Base-by-base conservation (phyloP, 2,113 vertebrate species). In the Campylomormyrus numenius region DNA sequence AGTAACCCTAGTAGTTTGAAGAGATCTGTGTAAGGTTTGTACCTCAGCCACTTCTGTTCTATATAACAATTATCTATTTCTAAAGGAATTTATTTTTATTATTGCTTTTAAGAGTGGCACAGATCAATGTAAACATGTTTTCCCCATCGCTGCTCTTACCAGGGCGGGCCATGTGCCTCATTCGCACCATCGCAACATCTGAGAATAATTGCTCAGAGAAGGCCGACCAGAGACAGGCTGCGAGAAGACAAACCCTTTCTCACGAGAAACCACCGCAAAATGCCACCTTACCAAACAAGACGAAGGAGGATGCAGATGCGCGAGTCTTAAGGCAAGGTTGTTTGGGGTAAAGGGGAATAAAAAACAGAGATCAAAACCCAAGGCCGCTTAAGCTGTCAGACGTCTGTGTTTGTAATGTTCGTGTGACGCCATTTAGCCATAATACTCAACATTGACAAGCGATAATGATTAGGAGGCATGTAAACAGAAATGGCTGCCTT, bases 161-260 rank as follows among this genome's bases (percentile, higher is more conserved):
- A 48, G 88, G 88, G 62, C 84, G 87, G 88, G 24, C 42, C 85
- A 48, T 35, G 2, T 3, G 39, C 84, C 52, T n/a, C 50, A 7
- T 27, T 70, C 17, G 3, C 80, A 80, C 8, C 80, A 39, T 31
- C 70, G 80, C 42, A 85, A 90, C 86, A 90, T 88, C 62, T 87
- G 87, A 91, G 90, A 91, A 91, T 88, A 85, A 89, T 85, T 7
- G 1, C 83, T 62, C 27, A 56, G 77, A 87, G 3, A 45, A 77
- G 62, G 27, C 77, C 42, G 77, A 89, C 90, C 92, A 50, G 80
- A n/a, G 4, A 86, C 62, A 89, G 46, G 85, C 77, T 91, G 85
- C n/a, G 39, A 66, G 9, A 21, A 87, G 50, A 39, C 24, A 39
- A 87, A 24, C 83, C 45, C 45, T 48, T 85, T 85, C 83, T 48